Base-by-base conservation (phyloP, 1,140 invertebrate species). In the Aricia agestis region DNA sequence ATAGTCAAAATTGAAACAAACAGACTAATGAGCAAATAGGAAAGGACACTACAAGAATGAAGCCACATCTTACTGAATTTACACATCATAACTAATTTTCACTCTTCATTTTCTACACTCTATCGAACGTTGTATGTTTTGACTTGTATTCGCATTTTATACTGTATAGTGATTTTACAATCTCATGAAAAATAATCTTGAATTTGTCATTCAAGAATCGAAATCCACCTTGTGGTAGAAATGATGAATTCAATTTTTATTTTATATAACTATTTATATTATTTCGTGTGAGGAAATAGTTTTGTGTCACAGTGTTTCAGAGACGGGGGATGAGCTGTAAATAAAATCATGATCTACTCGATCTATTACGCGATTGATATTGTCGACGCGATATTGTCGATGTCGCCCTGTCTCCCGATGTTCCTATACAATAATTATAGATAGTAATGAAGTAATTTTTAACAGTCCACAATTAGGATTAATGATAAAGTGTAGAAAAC, bases 401-500 rank as follows among this genome's bases (percentile, higher is more conserved):
- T 52, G 10, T 15, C 45, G 82, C 78, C 81, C 81, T 77, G 82
- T 77, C 73, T 86, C 73, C 19, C 18, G 65, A 80, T 82, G 89
- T 91, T 91, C 89, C 86, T 91, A 89, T 84, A 80, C 75, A 83
- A 79, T 59, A 83, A 79, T 59, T 80, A 79, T 83, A 83, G 80
- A 83, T 84, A 83, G 82, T 82, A 80, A 84, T 83, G 80, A 74
- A 78, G 74, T 80, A 85, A 83, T 83, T 81, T 81, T 81, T 82
- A 82, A 85, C 82, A 84, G 78, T 82, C 82, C 75, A 79, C 84
- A 85, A 81, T 81, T 83, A 85, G 82, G 76, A 76, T 36, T 85
- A 73, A 83, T 84, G 87, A 90, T 91, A 91, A 87, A 88, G 89
- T 91, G 87, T 90, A 90, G 89, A 91, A 90, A 90, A 89, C 84